phyloP scores from a whole-genome alignment of 2,113 vertebrate genomes.

The Ciconia boyciana region DNA sequence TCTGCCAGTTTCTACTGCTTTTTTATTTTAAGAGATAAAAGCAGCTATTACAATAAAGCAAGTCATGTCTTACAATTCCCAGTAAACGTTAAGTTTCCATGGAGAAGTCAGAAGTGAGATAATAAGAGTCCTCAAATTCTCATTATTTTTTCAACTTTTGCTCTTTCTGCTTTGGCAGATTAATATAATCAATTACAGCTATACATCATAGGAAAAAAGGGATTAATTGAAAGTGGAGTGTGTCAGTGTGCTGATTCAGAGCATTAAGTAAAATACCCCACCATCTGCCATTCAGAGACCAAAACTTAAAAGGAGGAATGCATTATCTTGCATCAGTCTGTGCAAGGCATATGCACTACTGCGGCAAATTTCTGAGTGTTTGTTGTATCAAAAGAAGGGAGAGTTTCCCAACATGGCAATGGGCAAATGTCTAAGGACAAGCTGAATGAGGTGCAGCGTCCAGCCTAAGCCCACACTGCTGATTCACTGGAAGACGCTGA shows the following conservation, averaged over 20 bases:
- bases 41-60: not conserved
- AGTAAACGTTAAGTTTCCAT: not conserved
- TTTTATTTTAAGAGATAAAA: not conserved
- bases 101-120: not conserved
- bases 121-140: not conserved
- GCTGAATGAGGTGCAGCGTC: not conserved
- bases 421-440: not conserved
- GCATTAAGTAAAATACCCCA: not conserved
- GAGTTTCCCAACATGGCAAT: not conserved
- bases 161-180: not conserved
- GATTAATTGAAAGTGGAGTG: not conserved
- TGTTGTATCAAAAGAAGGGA: not conserved
- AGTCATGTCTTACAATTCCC: not conserved
- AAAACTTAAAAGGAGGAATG: not conserved
- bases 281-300: not conserved
- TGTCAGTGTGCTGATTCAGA: not conserved
- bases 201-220: not conserved
- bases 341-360: not conserved
- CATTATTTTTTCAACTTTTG: not conserved
- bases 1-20: not conserved
- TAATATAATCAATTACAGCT: slow-evolving; percentile 20
- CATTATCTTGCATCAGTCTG: not conserved
- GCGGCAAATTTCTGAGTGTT: not conserved
- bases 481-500: slow-evolving; percentile 19
- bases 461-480: not conserved